Base-by-base conservation (phyloP, 2,797 vertebrate genomes). In the Lepus townsendii region DNA sequence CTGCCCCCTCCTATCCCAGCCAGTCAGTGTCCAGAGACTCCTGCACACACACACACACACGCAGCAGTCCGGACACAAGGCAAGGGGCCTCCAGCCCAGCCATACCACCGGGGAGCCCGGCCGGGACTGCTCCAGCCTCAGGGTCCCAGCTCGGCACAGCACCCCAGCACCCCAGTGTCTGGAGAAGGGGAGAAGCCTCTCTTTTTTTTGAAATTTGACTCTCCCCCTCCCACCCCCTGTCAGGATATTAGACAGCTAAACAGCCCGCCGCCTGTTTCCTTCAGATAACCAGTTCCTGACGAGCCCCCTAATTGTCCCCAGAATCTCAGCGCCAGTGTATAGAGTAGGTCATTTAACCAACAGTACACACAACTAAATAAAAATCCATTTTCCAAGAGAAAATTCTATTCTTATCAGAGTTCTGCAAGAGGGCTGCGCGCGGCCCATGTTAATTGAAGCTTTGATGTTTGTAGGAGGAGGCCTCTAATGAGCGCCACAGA, bases 321-420 rank as follows among this genome's bases (percentile, higher is more conserved):
- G 98, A 98, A 98, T 97, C 97, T 97, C 97, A 63, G 96, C 50
- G 35, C 97, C 80, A 20, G 97, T 83, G 92, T 30, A 65, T 93
- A 19, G 98, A 98, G 97, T 97, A 97, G 98, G 98, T 98, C 98
- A 98, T 98, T 98, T 97, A 97, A 98, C 86, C 97, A 98, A 97
- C 97, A 79, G 97, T 97, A 93, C 98, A 97, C 88, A 96, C 98
- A 94, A 97, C 98, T 97, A 91, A 98, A 98, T 98, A 98, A 98
- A 98, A 98, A 98, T 97, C 98, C 98, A 97, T 98, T 98, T 98
- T 98, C 98, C 98, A 86, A 97, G 98, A 97, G 97, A 98, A 98
- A 98, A 98, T 97, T 98, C 98, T 98, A 95, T 98, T 98, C 98
- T 98, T 98, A 98, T 98, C 98, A 98, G 98, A 97, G 98, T 96